phyloP scores from a whole-genome alignment of 2,888 invertebrate genomes.

The Crepidodera aurea region DNA sequence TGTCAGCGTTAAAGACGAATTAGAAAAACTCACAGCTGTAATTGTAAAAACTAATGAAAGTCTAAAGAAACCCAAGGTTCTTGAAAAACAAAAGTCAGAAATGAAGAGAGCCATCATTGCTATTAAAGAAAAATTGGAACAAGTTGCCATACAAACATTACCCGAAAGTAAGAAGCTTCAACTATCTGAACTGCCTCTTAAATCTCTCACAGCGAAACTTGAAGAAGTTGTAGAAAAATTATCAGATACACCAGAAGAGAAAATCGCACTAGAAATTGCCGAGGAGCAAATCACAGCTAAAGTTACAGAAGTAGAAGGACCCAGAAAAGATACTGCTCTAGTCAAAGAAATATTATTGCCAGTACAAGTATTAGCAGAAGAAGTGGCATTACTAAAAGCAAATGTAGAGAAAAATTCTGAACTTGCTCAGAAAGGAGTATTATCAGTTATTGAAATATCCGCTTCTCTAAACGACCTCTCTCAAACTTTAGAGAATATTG shows the following conservation, averaged over 20 bases:
- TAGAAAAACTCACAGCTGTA: constrained; percentile 41
- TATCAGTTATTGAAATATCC: constrained; percentile 34
- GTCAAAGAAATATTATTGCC: constrained; percentile 18
- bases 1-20: constrained; percentile 31
- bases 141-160: constrained; percentile 3
- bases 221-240: constrained; percentile 17
- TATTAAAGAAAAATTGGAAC: constrained; percentile 3
- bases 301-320: too few species aligned
- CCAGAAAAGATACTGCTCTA: constrained; percentile 15
- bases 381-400: constrained; percentile 16
- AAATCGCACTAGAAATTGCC: background rate
- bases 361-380: background rate
- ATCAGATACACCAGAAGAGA: background rate
- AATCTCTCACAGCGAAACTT: constrained; percentile 22
- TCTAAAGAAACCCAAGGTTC: constrained; percentile 32
- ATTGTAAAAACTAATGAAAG: constrained; percentile 36
- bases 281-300: too few species aligned
- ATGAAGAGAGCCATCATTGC: background rate
- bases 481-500: background rate
- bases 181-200: constrained; percentile 26
- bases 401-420: background rate
- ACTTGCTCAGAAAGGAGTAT: constrained; percentile 11
- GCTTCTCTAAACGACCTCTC: constrained; percentile 17
- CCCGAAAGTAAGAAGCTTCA: constrained; percentile 26
- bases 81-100: constrained; percentile 18